Base-by-base conservation (phyloP, 1,140 invertebrate species). In the Ips nitidus region DNA sequence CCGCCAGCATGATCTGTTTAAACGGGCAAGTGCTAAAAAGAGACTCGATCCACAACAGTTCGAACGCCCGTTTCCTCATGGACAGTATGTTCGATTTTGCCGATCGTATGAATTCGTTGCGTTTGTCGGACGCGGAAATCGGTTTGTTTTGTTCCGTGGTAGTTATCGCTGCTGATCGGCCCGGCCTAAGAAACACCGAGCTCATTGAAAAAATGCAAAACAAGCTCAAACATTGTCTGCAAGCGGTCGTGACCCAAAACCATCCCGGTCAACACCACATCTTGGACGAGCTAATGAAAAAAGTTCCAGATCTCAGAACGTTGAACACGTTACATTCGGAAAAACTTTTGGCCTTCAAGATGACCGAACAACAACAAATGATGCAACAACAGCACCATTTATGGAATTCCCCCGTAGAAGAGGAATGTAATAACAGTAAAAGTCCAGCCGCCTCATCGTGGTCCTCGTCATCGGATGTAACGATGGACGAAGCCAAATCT, bases 61-160 rank as follows among this genome's bases (percentile, higher is more conserved):
- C 91, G 70, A 97, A 97, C 82, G 94, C 94, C 6, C 86, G 94
- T 73, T 98, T 97, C 80, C 88, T 99, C 41, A 92, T 98, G 82
- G 94, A 98, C 78, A 97, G 94, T 69, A 98, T 98, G 84, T 97
- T 98, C 80, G 97, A 98, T 77, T 97, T 99, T 82, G 94, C 95
- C 50, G 95, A 97, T 78, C 87, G 94, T 72, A 91, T 98, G 80
- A 97, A 98, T 80, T 87, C 89, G 4, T 87, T 98, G 78, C 88
- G 91, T 77, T 83, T 99, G 60, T 91, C 91, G 6, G 97, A 98
- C 79, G 91, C 92, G 41, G 95, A 98, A 80, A 88, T 98, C 64
- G 95, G 94, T 41, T 84, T 99, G 1, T 97, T 98, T 83, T 97
- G 94, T 83, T 94, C 95, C 65, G 91, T 98, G 55, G 94, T 98